These are phyloP conservation scores for Caenorhabditis macrosperma DNA, from an alignment of 2,888 invertebrate genomes.

Conservation along the genomic window DNA sequence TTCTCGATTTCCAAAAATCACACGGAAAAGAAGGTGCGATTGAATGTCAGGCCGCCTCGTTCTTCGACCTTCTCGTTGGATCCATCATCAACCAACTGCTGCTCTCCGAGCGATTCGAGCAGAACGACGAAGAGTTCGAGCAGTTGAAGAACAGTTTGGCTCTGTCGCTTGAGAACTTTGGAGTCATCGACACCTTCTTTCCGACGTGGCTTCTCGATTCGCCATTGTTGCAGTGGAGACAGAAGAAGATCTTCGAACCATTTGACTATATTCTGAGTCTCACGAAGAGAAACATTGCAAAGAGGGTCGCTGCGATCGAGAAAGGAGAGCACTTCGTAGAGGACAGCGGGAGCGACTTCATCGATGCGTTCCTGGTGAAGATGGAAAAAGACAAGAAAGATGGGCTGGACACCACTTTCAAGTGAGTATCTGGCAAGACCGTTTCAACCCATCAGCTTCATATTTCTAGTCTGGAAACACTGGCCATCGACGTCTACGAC, in stretches of 20 bases:
- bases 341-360: slow-evolving; percentile 54
- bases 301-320: slow-evolving; percentile 19
- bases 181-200: slow-evolving; percentile 41
- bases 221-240: slow-evolving; percentile 36
- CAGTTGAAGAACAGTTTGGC: slow-evolving; percentile 26
- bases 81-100: slow-evolving; percentile 58
- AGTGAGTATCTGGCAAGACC: slow-evolving; percentile 22
- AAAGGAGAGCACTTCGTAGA: slow-evolving; percentile 20
- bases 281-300: slow-evolving; percentile 9
- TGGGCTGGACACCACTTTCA: slow-evolving; percentile 36
- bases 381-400: slow-evolving; percentile 56
- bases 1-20: slow-evolving; percentile 20
- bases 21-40: slow-evolving; percentile 22
- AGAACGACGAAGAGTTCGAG: slow-evolving; percentile 29
- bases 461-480: slow-evolving; percentile 42
- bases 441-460: too few species aligned
- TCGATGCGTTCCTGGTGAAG: slow-evolving; percentile 55
- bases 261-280: slow-evolving; percentile 23
- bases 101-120: slow-evolving; percentile 48
- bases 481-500: slow-evolving; percentile 57
- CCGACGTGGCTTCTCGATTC: slow-evolving; percentile 29
- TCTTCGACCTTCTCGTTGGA: slow-evolving; percentile 58
- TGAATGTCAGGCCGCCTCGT: slow-evolving; percentile 24
- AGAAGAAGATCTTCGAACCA: slow-evolving; percentile 30
- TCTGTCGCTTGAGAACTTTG: slow-evolving; percentile 20